Evolutionary conservation across 2,888 invertebrate genomes (phyloP).

Genomic region (Rhorus exstirpatorius): DNA sequence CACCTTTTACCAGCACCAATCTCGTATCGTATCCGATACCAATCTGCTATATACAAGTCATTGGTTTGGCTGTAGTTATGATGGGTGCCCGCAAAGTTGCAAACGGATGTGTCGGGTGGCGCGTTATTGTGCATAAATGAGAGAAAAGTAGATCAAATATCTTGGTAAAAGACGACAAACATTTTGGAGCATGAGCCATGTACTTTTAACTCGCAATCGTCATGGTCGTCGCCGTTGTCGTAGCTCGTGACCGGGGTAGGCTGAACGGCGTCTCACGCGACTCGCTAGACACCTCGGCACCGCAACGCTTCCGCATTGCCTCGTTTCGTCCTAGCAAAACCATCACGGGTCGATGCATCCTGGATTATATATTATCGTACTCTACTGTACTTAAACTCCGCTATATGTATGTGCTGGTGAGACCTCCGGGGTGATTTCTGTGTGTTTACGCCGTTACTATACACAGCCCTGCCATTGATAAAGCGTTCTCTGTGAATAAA

Average conservation of each 20-base stretch:
- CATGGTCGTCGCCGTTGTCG: conserved; percentile 47
- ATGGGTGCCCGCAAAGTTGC: conserved; percentile 33
- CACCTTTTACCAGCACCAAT: conserved; percentile 25
- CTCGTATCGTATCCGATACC: conserved; percentile 15
- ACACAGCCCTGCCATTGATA: no score
- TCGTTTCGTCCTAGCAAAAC: conserved; percentile 72
- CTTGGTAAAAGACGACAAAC: conserved; percentile 42
- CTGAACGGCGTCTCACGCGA: conserved; percentile 76
- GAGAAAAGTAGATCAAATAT: conserved; percentile 45
- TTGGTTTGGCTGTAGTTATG: conserved; percentile 37
- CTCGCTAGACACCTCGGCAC: conserved; percentile 74
- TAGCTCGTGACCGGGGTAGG: conserved; percentile 67
- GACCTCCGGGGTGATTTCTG: background rate
- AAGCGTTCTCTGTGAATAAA: no score
- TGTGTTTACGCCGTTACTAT: background rate
- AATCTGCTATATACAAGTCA: conserved; percentile 4
- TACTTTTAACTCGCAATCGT: conserved; percentile 19
- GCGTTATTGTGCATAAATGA: conserved; percentile 42
- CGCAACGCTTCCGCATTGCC: conserved; percentile 75
- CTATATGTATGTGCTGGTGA: background rate
- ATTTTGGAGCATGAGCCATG: conserved; percentile 34
- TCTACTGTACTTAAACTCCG: conserved; percentile 13
- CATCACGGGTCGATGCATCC: conserved; percentile 71
- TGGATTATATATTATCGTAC: conserved; percentile 51
- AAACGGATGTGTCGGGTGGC: conserved; percentile 18